Base-by-base conservation (phyloP, 2,888 invertebrate species). In the Nymphalis urticae region DNA sequence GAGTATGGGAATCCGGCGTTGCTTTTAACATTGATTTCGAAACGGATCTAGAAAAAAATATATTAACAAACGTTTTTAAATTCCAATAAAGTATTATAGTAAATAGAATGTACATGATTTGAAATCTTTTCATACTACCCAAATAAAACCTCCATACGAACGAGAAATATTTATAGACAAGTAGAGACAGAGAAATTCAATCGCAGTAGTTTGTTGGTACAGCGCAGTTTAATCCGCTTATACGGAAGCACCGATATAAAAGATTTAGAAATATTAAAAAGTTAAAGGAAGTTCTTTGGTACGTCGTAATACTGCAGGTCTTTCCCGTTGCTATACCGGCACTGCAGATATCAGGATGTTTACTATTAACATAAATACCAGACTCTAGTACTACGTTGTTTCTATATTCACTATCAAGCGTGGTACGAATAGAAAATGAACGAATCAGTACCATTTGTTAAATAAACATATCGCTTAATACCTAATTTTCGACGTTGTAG, bases 281-380 rank as follows among this genome's bases (percentile, higher is more conserved):
- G 66, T 67, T 70, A 62, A 54, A 67, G 62, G 56, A 66, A 69
- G 62, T 70, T 59, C 69, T 64, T 59, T 69, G 66, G 66, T 68
- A 72, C 58, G 19, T 69, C 68, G 70, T 74, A 74, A 75, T 76
- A 75, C 69, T 74, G 75, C 73, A 72, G 73, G 66, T 69, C 68
- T 72, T 69, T 64, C 66, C 72, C 72, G 75, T 71, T 71, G 75
- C 72, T 71, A 74, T 75, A 74, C 77, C 76, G 75, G 76, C 73
- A 70, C 66, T 75, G 72, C 76, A 74, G 75, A 76, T 77, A 76
- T 75, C 50, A 73, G 75, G 76, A 77, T 77, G 79, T 77, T 78
- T 77, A 78, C 76, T 79, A 82, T 81, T 82, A 78, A 77, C 81
- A 82, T 82, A 82, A 82, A 82, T 81, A 80, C 76, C 70, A 77